Evolutionary conservation across 2,888 invertebrate genomes (phyloP), one percentile per base, ranked within the genome.

Genomic region (Synergus japonicus): DNA sequence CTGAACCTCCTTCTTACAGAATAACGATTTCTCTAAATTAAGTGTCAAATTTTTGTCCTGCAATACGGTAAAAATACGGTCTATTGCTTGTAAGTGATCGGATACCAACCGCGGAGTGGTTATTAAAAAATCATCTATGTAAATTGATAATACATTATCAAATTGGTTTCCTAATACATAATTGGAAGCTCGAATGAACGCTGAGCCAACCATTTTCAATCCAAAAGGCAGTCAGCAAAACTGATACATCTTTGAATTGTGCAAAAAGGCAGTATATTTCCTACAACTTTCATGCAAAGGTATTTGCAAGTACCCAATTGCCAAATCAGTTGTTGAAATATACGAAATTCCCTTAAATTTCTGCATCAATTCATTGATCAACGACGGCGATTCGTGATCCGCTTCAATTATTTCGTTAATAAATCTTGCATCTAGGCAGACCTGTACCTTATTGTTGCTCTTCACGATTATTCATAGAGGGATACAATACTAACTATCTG

Each of bases 221-320:
- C 2, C 89, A 73, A 89, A 90, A 0, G 89, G 88, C 12, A 89
- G 76, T 29, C 88, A 83, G 58, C 85, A 81, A 73, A 87, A 90
- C 43, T 85, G 85, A 80, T 87, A 89, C 10, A 85, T 76, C n/a
- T 80, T 73, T 9, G 79, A 79, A 29, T 82, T 78, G 63, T 84
- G 10, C 4, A 85, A 43, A 77, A 88, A 87, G 0, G 84, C 87
- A 0, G 85, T 86, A 67, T 82, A 85, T 37, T 79, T 79, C 15
- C 83, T 37, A 29, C 84, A 82, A n/a, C 82, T 73, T 18, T 65
- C 22, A 0, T 79, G 49, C 13, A 49, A 43, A 1, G 82, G 82
- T 2, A 86, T 82, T 76, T 87, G 86, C 86, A 84, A 86, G 65
- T 84, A 87, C 0, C 86, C 85, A 58, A 81, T 76, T 4, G 85